Conservation (phyloP, 2,888 invertebrate genomes). For the Melipona beecheii region DNA sequence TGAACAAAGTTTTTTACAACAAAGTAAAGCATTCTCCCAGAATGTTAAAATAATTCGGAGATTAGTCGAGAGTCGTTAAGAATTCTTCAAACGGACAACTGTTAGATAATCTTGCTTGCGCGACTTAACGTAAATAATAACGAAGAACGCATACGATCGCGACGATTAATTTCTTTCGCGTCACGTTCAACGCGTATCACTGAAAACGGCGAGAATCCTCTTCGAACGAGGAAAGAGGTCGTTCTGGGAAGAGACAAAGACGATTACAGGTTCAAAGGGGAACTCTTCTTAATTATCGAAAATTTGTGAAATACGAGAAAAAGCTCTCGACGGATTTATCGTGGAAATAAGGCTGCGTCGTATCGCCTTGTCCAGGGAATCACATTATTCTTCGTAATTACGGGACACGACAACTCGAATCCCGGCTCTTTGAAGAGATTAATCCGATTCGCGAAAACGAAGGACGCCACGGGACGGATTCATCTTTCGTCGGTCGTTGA, state of each 20-base stretch:
- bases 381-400: constrained; percentile 16
- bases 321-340: neutral
- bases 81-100: neutral
- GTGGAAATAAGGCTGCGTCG: neutral
- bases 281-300: neutral
- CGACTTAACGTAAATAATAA: no score
- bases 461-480: constrained; percentile 37
- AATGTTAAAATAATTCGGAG: neutral
- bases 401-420: neutral
- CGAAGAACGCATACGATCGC: no score
- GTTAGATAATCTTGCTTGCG: no score
- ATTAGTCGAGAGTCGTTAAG: neutral
- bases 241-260: no score
- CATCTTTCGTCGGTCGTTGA: constrained; percentile 37
- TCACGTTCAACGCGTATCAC: no score
- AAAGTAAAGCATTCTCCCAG: neutral
- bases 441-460: constrained; percentile 41
- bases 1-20: no score
- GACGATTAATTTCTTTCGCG: neutral
- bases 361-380: neutral
- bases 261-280: no score
- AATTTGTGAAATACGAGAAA: neutral
- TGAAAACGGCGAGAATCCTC: no score
- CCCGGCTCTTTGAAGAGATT: constrained; percentile 23
- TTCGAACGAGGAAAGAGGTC: no score